These are phyloP conservation scores for Spheniscus mendiculus DNA, from an alignment of 2,113 vertebrate genomes.

Conservation along the genomic window DNA sequence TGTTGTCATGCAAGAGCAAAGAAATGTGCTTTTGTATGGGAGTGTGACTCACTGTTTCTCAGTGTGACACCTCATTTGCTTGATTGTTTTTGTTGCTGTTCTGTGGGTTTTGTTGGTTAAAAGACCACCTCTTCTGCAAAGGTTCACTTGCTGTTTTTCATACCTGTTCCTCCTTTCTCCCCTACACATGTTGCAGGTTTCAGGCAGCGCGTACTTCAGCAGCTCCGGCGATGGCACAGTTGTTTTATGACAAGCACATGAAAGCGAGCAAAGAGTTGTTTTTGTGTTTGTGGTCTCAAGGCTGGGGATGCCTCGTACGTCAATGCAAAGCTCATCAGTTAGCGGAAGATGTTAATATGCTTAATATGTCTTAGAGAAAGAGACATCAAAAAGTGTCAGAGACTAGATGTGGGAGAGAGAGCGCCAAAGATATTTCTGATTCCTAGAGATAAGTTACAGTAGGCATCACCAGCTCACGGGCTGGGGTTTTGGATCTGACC, in stretches of 20 bases:
- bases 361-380: background rate
- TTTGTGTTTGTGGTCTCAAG: background rate
- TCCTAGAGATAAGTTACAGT: background rate
- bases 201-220: background rate
- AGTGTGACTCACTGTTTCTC: conserved; percentile 46
- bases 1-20: conserved; percentile 57
- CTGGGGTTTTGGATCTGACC: background rate
- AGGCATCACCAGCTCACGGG: background rate
- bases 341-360: background rate
- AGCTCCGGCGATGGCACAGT: background rate
- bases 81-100: conserved; percentile 25
- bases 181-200: background rate
- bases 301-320: accelerated
- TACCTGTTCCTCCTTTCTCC: background rate
- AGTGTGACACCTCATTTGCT: background rate
- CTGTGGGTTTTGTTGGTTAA: background rate
- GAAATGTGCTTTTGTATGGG: conserved; percentile 47
- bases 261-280: background rate
- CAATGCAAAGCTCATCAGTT: background rate
- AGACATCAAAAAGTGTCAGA: background rate
- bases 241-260: accelerated
- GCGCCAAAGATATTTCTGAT: background rate
- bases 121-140: background rate
- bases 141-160: background rate
- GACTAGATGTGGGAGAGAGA: background rate